Percentiles rank a stretch among this genome's conserved stretches.
Conservation (phyloP, 2,888 invertebrate genomes). For the Minunthozetes semirufus region DNA sequence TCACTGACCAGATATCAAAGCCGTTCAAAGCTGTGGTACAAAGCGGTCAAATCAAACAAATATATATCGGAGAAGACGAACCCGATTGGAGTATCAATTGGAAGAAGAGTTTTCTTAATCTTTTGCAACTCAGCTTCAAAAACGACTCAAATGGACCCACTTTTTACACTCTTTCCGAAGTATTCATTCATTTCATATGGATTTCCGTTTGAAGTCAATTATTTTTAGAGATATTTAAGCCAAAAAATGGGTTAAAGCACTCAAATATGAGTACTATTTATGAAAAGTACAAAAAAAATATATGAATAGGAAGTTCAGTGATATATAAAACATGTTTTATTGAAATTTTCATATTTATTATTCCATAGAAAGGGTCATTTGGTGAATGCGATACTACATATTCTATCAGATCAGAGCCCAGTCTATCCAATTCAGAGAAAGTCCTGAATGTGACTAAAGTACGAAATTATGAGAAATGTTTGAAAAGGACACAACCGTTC, state of each 20-base stretch:
- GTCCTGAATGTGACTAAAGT: not conserved
- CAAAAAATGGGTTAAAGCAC: too few relatives aligned
- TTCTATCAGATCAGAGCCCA: not conserved
- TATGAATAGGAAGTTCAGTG: too few relatives aligned
- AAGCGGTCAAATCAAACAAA: not conserved
- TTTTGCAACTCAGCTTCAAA: slow-evolving; percentile 5
- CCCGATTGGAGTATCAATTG: slow-evolving; percentile 11
- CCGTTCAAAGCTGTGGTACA: slow-evolving; percentile 14
- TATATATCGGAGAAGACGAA: slow-evolving; percentile 4
- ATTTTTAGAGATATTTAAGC: too few relatives aligned
- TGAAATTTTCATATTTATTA: not conserved
- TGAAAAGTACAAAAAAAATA: too few relatives aligned
- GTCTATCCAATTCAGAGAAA: not conserved
- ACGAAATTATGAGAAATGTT: slow-evolving; percentile 5
- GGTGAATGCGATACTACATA: slow-evolving; percentile 18
- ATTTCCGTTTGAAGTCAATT: too few relatives aligned
- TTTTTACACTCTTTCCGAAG: not conserved
- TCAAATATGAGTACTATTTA: not conserved
- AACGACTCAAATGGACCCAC: not conserved
- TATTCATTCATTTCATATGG: not conserved
- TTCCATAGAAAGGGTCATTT: slow-evolving; percentile 3
- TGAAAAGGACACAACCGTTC: not conserved
- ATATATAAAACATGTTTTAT: too few relatives aligned
- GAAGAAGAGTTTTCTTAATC: slow-evolving; percentile 14
- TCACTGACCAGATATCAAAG: slow-evolving; percentile 3